phyloP scores from a whole-genome alignment of 2,113 vertebrate species.

The Dasyprocta punctata region DNA sequence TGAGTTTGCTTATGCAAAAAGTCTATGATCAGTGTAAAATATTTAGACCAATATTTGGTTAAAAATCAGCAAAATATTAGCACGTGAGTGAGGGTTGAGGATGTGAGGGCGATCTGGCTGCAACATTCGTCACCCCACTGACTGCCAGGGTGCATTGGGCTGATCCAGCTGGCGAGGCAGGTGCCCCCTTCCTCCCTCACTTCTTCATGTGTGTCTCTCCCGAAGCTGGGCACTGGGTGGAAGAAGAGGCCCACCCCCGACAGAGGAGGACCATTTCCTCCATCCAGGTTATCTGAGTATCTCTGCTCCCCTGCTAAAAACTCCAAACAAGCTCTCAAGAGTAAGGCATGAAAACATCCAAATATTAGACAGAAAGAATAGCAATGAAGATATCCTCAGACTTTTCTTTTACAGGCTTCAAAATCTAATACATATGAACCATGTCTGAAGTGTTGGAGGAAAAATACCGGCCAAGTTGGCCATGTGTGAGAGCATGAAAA shows the following conservation, averaged over 20 bases:
- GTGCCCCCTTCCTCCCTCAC: neutral
- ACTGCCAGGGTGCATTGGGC: neutral
- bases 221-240: neutral
- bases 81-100: neutral
- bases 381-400: neutral
- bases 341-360: neutral
- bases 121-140: neutral
- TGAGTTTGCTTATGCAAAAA: neutral
- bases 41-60: neutral
- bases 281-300: neutral
- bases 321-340: neutral
- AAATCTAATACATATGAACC: neutral
- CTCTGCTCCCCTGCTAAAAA: neutral
- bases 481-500: rapidly evolving
- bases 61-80: neutral
- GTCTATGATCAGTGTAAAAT: neutral
- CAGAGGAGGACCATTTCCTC: neutral
- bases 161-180: neutral
- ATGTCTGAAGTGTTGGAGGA: rapidly evolving
- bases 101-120: neutral
- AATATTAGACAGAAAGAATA: neutral
- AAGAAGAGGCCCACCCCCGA: neutral
- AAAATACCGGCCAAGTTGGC: neutral
- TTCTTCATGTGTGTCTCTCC: neutral
- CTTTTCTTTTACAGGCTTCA: neutral